These are phyloP conservation scores for Abrostola triplasia DNA, from an alignment of 2,888 invertebrate species.

Conservation along the genomic window DNA sequence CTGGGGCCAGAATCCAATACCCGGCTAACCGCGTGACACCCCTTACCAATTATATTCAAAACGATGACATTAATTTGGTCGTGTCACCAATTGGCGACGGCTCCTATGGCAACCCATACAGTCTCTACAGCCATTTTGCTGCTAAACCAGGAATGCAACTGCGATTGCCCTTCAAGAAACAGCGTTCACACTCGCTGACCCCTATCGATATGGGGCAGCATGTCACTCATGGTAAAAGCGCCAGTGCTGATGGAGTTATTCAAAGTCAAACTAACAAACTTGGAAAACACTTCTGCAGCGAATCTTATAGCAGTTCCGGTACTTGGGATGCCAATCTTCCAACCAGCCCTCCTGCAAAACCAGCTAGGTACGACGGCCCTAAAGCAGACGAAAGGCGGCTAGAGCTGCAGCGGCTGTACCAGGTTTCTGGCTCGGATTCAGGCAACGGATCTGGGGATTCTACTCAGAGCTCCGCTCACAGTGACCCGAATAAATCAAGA, in stretches of 20 bases:
- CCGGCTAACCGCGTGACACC: constrained; percentile 95
- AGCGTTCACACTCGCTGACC: constrained; percentile 94
- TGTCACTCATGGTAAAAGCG: constrained; percentile 88
- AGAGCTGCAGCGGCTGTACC: constrained; percentile 91
- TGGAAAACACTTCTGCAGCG: constrained; percentile 79
- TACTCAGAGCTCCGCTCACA: constrained; percentile 91
- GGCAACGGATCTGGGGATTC: constrained; percentile 97
- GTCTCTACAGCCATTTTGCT: constrained; percentile 84
- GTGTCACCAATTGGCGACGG: constrained; percentile 76
- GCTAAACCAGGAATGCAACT: constrained; percentile 79
- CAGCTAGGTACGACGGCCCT: constrained; percentile 86
- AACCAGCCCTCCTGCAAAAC: constrained; percentile 89
- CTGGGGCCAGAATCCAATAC: constrained; percentile 95
- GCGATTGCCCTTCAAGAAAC: constrained; percentile 84
- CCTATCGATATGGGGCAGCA: constrained; percentile 88
- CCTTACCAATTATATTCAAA: constrained; percentile 90
- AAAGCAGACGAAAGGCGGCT: constrained; percentile 89
- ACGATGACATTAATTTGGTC: constrained; percentile 74
- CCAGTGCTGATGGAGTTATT: constrained; percentile 91
- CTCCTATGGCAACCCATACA: constrained; percentile 80
- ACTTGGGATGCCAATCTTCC: constrained; percentile 86
- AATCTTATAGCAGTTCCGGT: constrained; percentile 84
- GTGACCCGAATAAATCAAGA: constrained; percentile 90
- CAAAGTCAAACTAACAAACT: constrained; percentile 83
- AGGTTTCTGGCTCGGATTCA: constrained; percentile 95